phyloP scores from a whole-genome alignment of 2,888 invertebrate genomes.

The Drosophila pseudotakahashii region DNA sequence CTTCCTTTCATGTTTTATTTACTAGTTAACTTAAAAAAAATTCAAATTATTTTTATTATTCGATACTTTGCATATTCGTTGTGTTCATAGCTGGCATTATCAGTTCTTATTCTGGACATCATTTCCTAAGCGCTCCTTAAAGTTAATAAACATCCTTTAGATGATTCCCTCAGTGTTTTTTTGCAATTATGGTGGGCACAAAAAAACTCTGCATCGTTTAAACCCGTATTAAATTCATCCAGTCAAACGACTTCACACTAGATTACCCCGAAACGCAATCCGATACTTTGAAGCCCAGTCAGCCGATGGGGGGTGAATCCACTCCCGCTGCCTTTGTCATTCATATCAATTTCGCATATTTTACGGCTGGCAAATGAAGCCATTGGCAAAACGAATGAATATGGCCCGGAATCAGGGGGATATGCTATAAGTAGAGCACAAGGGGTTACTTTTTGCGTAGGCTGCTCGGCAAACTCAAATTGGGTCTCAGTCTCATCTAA shows the following conservation, averaged over 20 bases:
- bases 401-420: constrained; percentile 12
- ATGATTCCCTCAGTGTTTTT: background rate
- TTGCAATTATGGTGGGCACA: background rate
- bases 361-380: constrained; percentile 42
- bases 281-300: constrained; percentile 9
- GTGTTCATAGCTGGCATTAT: too few species aligned
- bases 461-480: constrained; percentile 25
- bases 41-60: too few species aligned
- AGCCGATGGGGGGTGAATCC: constrained; percentile 11
- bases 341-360: constrained; percentile 57
- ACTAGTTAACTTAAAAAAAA: too few species aligned
- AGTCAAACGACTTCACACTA: constrained; percentile 64
- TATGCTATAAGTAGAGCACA: constrained; percentile 4
- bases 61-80: too few species aligned
- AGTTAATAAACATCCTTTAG: background rate
- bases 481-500: constrained; percentile 22
- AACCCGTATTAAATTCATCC: constrained; percentile 45
- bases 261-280: constrained; percentile 51
- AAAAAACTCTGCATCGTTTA: constrained; percentile 12
- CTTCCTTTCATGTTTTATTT: too few species aligned
- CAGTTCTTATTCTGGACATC: too few species aligned
- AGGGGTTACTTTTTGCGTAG: constrained; percentile 12
- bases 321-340: constrained; percentile 30
- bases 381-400: constrained; percentile 25
- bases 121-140: background rate